These are phyloP conservation scores for Diogma glabrata DNA, from an alignment of 2,888 invertebrate species.

Conservation along the genomic window DNA sequence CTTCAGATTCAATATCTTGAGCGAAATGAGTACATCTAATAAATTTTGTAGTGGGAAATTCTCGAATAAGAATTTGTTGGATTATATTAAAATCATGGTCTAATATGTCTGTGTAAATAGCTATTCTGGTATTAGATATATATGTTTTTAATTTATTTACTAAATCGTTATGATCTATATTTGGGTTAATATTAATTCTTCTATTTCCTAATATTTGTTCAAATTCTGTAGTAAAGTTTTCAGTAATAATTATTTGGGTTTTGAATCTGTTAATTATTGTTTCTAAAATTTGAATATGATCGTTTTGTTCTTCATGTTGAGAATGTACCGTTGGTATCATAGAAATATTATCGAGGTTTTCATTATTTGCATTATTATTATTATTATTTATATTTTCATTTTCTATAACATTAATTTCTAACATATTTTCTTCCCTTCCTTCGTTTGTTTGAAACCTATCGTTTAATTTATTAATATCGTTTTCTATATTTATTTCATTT, in stretches of 20 bases:
- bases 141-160: conserved; percentile 10
- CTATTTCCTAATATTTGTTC: conserved; percentile 12
- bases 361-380: no score
- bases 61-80: not conserved
- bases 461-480: no score
- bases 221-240: conserved; percentile 14
- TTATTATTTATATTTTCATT: no score
- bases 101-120: conserved; percentile 12
- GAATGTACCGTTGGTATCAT: conserved; percentile 12
- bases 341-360: not conserved
- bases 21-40: not conserved
- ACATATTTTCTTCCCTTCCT: not conserved
- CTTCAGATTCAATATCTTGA: not conserved
- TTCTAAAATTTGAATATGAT: conserved; percentile 17
- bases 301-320: conserved; percentile 17
- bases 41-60: not conserved
- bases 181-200: conserved; percentile 10
- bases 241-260: conserved; percentile 16
- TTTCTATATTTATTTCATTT: conserved; percentile 8
- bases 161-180: conserved; percentile 3
- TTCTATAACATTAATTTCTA: conserved; percentile 5
- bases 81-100: conserved; percentile 13
- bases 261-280: conserved; percentile 8
- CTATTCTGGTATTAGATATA: conserved; percentile 3
- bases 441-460: conserved; percentile 5